phyloP scores from a whole-genome alignment of 2,888 invertebrate genomes.

The Cheilosia scutellata region DNA sequence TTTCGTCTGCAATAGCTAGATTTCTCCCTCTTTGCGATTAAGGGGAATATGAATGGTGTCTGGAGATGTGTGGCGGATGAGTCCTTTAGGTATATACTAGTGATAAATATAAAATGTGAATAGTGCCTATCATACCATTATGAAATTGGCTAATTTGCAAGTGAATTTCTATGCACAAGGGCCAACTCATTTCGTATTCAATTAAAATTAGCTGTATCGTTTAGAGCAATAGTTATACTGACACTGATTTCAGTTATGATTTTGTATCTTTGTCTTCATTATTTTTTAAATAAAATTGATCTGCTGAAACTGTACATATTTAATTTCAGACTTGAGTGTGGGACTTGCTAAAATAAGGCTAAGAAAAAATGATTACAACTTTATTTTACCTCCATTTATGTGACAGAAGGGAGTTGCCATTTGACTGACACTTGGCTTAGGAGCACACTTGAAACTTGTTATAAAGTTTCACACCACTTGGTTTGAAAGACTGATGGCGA shows the following conservation, averaged over 20 bases:
- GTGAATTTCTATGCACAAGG: not conserved
- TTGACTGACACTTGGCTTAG: no score
- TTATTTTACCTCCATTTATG: no score
- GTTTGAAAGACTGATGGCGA: no score
- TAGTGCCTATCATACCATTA: slow-evolving; percentile 2
- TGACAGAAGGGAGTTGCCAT: no score
- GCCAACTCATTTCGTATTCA: slow-evolving; percentile 27
- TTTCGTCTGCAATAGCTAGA: slow-evolving; percentile 27
- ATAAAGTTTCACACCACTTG: no score
- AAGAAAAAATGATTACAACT: no score
- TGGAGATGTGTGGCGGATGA: not conserved
- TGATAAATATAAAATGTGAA: slow-evolving; percentile 4
- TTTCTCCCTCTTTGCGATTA: not conserved
- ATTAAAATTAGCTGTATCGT: not conserved
- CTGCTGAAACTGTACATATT: no score
- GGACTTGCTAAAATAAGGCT: no score
- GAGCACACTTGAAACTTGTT: no score
- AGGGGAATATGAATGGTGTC: not conserved
- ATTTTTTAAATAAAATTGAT: no score
- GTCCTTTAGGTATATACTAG: slow-evolving; percentile 7
- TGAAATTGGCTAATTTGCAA: slow-evolving; percentile 35
- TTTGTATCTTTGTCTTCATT: not conserved
- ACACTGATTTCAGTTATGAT: no score
- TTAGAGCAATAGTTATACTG: not conserved
- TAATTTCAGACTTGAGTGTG: no score